A percentile compares a stretch with the other conserved stretches of the same genome.
Evolutionary conservation across 1,140 invertebrate genomes (phyloP).

Genomic region (Anagrus nilaparvatae): DNA sequence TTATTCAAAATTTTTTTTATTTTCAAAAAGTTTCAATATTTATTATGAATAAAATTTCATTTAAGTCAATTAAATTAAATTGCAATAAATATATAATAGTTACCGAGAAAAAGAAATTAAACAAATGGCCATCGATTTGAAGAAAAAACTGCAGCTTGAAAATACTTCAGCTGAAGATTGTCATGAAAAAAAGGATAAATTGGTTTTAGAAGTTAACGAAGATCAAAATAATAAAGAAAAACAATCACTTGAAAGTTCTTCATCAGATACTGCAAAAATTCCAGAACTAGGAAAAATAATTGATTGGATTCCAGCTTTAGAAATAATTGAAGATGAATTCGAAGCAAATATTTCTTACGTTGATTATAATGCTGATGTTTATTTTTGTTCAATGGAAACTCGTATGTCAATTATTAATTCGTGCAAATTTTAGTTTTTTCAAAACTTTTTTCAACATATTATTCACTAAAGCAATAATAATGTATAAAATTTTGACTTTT

Average conservation of each 20-base stretch:
- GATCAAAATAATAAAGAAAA: no score
- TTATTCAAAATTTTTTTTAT: neutral
- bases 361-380: conserved; percentile 45
- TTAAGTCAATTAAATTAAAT: conserved; percentile 3
- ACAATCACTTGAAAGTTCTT: no score
- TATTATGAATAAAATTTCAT: conserved; percentile 1
- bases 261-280: no score
- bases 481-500: neutral
- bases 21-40: neutral
- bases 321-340: conserved; percentile 36
- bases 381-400: conserved; percentile 34
- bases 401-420: conserved; percentile 14
- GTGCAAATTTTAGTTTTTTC: neutral
- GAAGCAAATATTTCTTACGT: conserved; percentile 45
- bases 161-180: no score
- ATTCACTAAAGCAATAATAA: conserved; percentile 1
- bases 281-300: neutral
- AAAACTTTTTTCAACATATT: neutral
- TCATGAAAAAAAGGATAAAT: no score
- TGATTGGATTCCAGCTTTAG: conserved; percentile 32
- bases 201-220: no score
- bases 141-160: conserved; percentile 18
- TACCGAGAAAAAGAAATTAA: conserved; percentile 18
- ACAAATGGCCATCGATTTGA: conserved; percentile 26
- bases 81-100: conserved; percentile 10